Evolutionary conservation across 1,140 invertebrate genomes (phyloP).

Genomic region (Antheraea mylitta): DNA sequence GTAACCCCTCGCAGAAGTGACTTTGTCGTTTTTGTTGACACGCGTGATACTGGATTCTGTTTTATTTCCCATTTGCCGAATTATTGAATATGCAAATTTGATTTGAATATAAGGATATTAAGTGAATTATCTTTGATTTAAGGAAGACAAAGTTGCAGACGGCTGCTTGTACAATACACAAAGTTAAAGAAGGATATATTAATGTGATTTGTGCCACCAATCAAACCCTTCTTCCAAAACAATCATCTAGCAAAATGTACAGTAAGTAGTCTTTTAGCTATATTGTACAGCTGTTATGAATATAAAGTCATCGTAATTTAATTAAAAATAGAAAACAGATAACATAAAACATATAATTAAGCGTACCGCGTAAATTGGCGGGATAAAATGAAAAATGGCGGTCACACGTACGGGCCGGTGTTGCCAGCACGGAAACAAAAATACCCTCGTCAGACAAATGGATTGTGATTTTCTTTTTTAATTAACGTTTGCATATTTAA

Average conservation of each 20-base stretch:
- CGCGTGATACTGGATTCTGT: neutral
- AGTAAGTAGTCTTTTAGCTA: too few relatives aligned
- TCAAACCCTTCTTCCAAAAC: too few relatives aligned
- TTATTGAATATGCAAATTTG: neutral
- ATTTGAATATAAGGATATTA: neutral
- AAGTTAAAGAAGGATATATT: too few relatives aligned
- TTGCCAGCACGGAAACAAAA: neutral
- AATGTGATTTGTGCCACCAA: too few relatives aligned
- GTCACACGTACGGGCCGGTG: constrained; percentile 5
- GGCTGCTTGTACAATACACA: too few relatives aligned
- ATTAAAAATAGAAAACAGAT: neutral
- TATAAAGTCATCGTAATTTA: neutral
- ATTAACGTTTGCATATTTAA: neutral
- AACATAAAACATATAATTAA: constrained; percentile 12
- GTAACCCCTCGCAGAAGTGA: constrained; percentile 7
- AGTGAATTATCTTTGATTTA: neutral
- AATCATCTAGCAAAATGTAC: too few relatives aligned
- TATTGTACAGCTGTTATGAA: neutral
- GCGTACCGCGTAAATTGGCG: constrained; percentile 2
- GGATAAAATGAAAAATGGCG: constrained; percentile 14
- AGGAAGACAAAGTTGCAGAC: too few relatives aligned
- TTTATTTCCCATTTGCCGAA: neutral
- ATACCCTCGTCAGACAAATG: neutral
- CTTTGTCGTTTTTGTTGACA: neutral
- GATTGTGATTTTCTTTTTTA: constrained; percentile 3